Percentiles rank a stretch among this genome's conserved stretches.
phyloP scores from a whole-genome alignment of 2,888 invertebrate species.

The Frankliniella fusca region DNA sequence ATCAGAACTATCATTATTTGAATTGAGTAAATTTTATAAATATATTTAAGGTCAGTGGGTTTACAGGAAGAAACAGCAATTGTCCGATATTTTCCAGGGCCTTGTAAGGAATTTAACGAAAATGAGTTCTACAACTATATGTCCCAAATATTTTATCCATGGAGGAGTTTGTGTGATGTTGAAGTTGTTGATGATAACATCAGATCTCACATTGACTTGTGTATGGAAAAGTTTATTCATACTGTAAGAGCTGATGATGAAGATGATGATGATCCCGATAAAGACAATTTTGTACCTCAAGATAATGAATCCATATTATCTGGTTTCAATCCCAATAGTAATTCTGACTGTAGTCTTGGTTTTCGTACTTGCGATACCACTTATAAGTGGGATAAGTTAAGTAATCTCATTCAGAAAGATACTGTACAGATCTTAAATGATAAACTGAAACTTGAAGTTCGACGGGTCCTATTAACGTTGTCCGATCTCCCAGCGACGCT shows the following conservation, averaged over 20 bases:
- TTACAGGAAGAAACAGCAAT: not conserved
- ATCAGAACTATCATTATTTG: not conserved
- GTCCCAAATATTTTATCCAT: not conserved
- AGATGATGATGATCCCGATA: no score
- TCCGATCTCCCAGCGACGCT: no score
- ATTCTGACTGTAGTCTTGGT: no score
- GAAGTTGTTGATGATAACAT: not conserved
- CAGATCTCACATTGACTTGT: not conserved
- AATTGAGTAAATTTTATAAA: not conserved
- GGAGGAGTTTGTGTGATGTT: not conserved
- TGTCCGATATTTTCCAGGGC: not conserved
- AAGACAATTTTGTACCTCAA: no score
- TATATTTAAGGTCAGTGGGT: not conserved
- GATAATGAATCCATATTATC: not conserved
- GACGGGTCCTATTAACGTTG: no score
- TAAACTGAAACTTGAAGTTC: no score
- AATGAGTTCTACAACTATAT: not conserved
- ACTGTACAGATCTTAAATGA: no score
- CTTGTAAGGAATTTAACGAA: not conserved
- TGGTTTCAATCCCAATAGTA: no score
- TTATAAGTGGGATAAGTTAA: no score
- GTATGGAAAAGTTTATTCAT: not conserved
- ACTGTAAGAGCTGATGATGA: not conserved
- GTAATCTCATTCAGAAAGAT: no score
- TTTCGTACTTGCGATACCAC: no score